Evolutionary conservation across 2,113 vertebrate species (phyloP), one percentile per base, ranked within the genome.

Genomic region (Azemiops feae): DNA sequence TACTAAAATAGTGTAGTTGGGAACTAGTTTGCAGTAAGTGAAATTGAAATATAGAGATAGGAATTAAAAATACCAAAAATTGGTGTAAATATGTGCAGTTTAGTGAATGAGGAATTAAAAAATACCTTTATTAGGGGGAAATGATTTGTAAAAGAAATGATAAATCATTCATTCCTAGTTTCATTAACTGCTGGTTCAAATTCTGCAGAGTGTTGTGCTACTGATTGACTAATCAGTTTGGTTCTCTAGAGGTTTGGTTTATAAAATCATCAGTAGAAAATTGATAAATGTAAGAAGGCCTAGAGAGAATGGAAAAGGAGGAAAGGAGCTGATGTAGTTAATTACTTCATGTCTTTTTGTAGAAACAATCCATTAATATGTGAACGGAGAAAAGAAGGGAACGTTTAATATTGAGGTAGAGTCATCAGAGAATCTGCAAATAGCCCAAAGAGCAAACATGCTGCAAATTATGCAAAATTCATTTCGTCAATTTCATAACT

Each of bases 61-160:
- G 52, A 25, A 64, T 0, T 0, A 87, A 92, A 88, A 34, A 57
- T 30, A 12, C 39, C 54, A 64, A 53, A 69, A 20, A 69, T 88
- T 9, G 20, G 10, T 58, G 16, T 52, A 53, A 52, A 87, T 69
- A 54, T 57, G 20, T 92, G 50, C 0, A 92, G 34, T 90, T 69
- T 0, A 0, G 50, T 92, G 0, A 0, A 0, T 47, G 45, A 39
- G 27, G 91, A n/a, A 34, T 60, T 30, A 20, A 53, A 52, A 20
- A 30, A 81, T 22, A 39, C 3, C 16, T 74, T 74, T 81, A 81
- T 43, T 47, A 3, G 1, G 39, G 58, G 18, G 30, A 20, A 43
- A 58, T 89, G 34, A 43, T 12, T 89, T 57, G 25, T 47, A 53
- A 88, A 53, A 20, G 50, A 87, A 87, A 87, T 81, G 34, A 81